Evolutionary conservation across 2,888 invertebrate genomes (phyloP), one percentile per base, ranked within the genome.

Genomic region (Heliconius sara): DNA sequence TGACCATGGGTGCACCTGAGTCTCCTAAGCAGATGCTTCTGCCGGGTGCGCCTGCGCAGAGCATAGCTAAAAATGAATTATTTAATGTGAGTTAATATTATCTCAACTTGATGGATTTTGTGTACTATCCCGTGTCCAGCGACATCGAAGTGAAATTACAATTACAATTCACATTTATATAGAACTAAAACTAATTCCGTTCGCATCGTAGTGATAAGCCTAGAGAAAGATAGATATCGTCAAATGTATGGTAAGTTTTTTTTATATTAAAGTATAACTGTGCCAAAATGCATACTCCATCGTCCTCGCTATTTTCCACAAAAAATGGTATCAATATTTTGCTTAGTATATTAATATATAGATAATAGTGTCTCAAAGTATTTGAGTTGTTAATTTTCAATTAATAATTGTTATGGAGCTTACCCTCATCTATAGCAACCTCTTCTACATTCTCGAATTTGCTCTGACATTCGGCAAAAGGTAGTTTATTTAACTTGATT

Each of bases 1-100:
- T 85, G 30, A 85, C 88, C 88, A 91, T 87, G 0, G 93, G 92
- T 0, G 92, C 92, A 9, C 93, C 93, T 2, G 90, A 88, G 85
- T 92, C 91, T 0, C 93, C 92, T 3, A 30, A 0, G 79, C 93
- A 93, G 77, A 87, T 87, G 25, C 92, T 91, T 16, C 76, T 78
- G 9, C 85, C 87, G 2, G 72, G 43, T 0, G 86, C 88, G 4
- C 70, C 79, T 0, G 89, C 91, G 87, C 93, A 93, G 77, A 92
- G 87, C 0, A 88, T 88, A 0, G 71, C 92, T 92, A 13, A 13
- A 68, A 12, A 43, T 6, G n/a, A 43, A 25, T 39, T n/a, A 85
- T 10, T 65, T 80, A 82, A 25, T 67, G 27, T 47, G 16, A 47
- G 16, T 39, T 39, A 9, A 9, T 39, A 39, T 39, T 39, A 39